Evolutionary conservation across 2,888 invertebrate genomes (phyloP), one percentile per base, ranked within the genome.

Genomic region (Hypena proboscidalis): DNA sequence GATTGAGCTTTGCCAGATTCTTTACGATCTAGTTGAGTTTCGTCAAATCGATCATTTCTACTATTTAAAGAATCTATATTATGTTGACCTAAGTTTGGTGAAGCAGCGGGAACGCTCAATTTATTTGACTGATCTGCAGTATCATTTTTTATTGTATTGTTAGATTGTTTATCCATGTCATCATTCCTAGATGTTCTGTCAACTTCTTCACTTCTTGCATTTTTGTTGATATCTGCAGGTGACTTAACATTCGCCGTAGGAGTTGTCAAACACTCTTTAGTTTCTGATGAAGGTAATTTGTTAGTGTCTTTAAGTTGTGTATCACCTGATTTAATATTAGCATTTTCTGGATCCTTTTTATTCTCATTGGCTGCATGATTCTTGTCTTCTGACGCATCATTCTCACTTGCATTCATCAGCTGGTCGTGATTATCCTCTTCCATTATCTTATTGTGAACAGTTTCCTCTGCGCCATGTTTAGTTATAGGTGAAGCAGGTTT

Each of bases 401-500:
- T 54, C 22, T 44, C 58, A 19, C 25, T 4, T 23, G 29, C 23
- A 27, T 41, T 49, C 3, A 29, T 10, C 9, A 7, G 5, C 20
- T 10, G n/a, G n/a, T n/a, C n/a, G n/a, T n/a, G n/a, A n/a, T n/a
- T 30, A 13, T 45, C 20, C 3, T 45, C 27, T 17, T 42, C 34
- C 8, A 6, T 11, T 2, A 13, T 8, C 8, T 21, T 6, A 22
- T 35, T 23, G 23, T 40, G 39, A 7, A 14, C 7, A 1, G 20
- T 29, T 29, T 13, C 19, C 14, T 50, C 49, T 41, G 43, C 50
- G 31, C 66, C 63, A 21, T 54, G 31, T 32, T 52, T 56, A 21
- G 23, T 8, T 22, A 38, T 51, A 46, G 47, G 49, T 39, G 64
- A 59, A 55, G 44, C 47, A 34, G 59, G 34, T 57, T 80, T 89